Base-by-base conservation (phyloP, 2,113 vertebrate genomes). In the Antigone vipio region DNA sequence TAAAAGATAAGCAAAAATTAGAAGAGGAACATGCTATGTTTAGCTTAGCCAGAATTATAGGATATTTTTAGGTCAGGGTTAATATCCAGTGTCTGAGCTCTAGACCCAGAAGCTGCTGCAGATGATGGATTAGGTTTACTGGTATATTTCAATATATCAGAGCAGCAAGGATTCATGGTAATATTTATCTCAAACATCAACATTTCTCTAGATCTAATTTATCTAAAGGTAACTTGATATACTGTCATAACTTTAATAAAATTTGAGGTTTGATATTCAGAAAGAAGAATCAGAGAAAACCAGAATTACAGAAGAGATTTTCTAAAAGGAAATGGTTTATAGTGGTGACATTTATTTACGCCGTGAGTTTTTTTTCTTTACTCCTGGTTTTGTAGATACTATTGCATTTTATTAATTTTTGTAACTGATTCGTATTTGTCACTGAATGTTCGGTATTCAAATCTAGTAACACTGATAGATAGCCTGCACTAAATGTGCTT, bases 11-110 rank as follows among this genome's bases (percentile, higher is more conserved):
- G 59, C 42, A 88, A 93, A 95, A 90, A 66, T 35, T 85, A 77
- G 38, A 67, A 87, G 30, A 82, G 52, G 9, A 69, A 71, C 67
- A 35, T 42, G 40, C 17, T 77, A 53, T 50, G 42, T 66, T 53
- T 88, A 76, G 29, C 52, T 85, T 16, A 72, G 55, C 11, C 75
- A 81, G 56, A 92, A 83, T 63, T 66, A 83, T 12, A 75, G 23
- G 68, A 16, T 58, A 77, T 77, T 77, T 95, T 74, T 83, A 82
- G 67, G 85, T 91, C 44, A 74, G n/a, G 40, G 42, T 82, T 96
- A 84, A 92, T 73, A 93, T 14, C 50, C 42, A 58, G 6, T 40
- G 7, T 67, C 56, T 78, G 42, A 80, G 11, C 12, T 85, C 16
- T 81, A 30, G 18, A 80, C 26, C 3, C 29, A 74, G 73, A 82